Percentiles rank a stretch among this genome's conserved stretches.
Conservation (phyloP, 2,888 invertebrate genomes). For the Alitta virens region DNA sequence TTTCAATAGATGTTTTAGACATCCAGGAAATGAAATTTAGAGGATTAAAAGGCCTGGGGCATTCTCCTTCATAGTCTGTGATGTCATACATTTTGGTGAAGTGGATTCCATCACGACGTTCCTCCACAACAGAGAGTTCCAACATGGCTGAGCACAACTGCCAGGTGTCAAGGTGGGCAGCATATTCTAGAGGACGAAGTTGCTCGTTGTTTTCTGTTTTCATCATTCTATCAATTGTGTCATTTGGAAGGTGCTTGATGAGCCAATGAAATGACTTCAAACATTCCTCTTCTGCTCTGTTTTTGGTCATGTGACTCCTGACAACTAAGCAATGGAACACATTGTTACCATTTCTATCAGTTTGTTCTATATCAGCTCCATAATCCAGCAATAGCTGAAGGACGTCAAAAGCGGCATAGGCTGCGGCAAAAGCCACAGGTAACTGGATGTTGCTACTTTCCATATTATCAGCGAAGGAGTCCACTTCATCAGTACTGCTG, state of each 20-base stretch:
- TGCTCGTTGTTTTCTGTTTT: background rate
- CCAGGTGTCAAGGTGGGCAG: background rate
- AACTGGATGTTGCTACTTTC: background rate
- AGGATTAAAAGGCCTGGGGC: background rate
- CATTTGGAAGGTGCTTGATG: background rate
- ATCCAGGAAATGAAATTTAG: too few species aligned
- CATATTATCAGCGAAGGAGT: too few species aligned
- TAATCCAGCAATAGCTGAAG: background rate
- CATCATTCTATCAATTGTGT: background rate
- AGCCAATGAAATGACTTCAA: background rate
- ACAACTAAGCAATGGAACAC: background rate
- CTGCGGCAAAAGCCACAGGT: background rate
- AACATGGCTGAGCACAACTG: background rate
- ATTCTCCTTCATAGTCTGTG: background rate
- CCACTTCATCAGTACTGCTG: too few species aligned
- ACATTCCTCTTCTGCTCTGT: background rate
- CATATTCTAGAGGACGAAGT: background rate
- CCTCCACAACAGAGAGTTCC: background rate
- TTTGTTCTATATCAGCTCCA: background rate
- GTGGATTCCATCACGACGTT: background rate
- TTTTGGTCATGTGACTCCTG: background rate
- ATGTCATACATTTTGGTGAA: background rate
- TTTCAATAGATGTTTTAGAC: too few species aligned
- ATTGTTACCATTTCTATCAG: background rate
- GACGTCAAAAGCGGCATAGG: background rate